Evolutionary conservation across 1,140 invertebrate species (phyloP).

Genomic region (Caenorhabditis elegans): WBcel235 BX284605.5:13617001-13617500

Average conservation of each 20-base stretch:
- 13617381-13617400: conserved; percentile 50
- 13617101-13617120: too few relatives aligned
- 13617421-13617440: conserved; percentile 51
- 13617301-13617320: conserved; percentile 56
- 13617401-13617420: conserved; percentile 51
- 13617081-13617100: too few relatives aligned
- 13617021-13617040: conserved; percentile 68
- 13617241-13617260: conserved; percentile 75
- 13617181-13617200: conserved; percentile 75
- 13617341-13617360: background rate
- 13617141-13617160: conserved; percentile 64
- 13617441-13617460: too few relatives aligned
- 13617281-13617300: conserved; percentile 68
- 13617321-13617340: conserved; percentile 55
- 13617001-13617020: conserved; percentile 68
- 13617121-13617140: conserved; percentile 56
- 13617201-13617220: conserved; percentile 79
- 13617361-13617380: conserved; percentile 60
- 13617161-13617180: conserved; percentile 82
- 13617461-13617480: conserved; percentile 50
- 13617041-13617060: conserved; percentile 64
- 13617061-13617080: conserved; percentile 44
- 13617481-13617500: conserved; percentile 39
- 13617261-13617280: conserved; percentile 65
- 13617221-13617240: conserved; percentile 75